A percentile compares a stretch with the other conserved stretches of the same genome.
Conservation (phyloP, 2,888 invertebrate species). For the Lapara coniferarum region DNA sequence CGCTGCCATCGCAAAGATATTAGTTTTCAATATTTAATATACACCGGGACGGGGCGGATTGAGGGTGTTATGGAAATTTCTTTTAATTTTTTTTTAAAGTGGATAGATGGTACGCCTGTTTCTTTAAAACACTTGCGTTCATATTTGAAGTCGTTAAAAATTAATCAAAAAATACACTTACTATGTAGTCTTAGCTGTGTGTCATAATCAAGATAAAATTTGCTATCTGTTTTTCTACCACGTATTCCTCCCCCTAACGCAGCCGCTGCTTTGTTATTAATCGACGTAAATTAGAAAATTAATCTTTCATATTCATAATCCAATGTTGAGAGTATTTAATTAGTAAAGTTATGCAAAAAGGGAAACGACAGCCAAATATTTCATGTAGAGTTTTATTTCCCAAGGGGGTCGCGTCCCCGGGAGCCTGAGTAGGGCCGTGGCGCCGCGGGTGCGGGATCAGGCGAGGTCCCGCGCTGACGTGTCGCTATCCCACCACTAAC, state of each 20-base stretch:
- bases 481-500: constrained; percentile 26
- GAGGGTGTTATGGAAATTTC: neutral
- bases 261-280: neutral
- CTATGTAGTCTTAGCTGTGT: too few relatives aligned
- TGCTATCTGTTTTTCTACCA: too few relatives aligned
- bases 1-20: constrained; percentile 24
- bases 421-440: neutral
- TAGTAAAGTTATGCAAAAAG: neutral
- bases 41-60: constrained; percentile 12
- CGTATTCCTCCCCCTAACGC: too few relatives aligned
- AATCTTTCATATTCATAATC: neutral
- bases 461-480: constrained; percentile 27
- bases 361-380: neutral
- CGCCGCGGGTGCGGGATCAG: constrained; percentile 15
- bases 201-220: too few relatives aligned
- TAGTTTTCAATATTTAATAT: constrained; percentile 30
- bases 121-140: too few relatives aligned
- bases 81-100: too few relatives aligned
- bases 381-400: neutral
- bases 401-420: neutral
- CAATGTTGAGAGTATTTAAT: neutral
- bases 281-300: neutral
- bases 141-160: too few relatives aligned
- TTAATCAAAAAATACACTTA: too few relatives aligned
- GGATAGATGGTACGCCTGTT: too few relatives aligned